Evolutionary conservation across 2,888 invertebrate species (phyloP).

Genomic region (Pemphredon lugubris): DNA sequence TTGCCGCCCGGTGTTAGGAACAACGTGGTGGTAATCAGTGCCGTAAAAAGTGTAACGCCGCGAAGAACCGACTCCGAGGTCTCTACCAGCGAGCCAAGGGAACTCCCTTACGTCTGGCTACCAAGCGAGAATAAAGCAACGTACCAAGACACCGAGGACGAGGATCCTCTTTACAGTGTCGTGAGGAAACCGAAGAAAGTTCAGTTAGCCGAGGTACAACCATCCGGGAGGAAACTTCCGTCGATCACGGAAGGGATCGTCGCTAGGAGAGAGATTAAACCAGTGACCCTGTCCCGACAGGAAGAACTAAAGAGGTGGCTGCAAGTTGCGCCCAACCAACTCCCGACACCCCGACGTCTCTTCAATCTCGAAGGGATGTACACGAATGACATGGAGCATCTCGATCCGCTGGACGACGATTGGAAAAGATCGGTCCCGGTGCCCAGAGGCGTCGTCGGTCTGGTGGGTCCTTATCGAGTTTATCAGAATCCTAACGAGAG

Average conservation of each 20-base stretch:
- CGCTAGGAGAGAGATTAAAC: conserved; percentile 19
- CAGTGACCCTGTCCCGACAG: conserved; percentile 47
- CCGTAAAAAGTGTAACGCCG: conserved; percentile 38
- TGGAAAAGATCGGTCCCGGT: conserved; percentile 53
- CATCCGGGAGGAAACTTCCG: neutral
- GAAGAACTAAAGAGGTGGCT: conserved; percentile 71
- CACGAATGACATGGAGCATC: conserved; percentile 29
- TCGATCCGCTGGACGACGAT: conserved; percentile 31
- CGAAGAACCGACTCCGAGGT: neutral
- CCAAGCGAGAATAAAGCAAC: conserved; percentile 2
- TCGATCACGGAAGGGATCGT: conserved; percentile 26
- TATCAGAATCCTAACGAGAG: conserved; percentile 70
- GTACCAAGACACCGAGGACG: conserved; percentile 57
- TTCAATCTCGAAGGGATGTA: conserved; percentile 54
- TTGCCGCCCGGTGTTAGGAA: conserved; percentile 15
- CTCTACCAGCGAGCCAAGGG: neutral
- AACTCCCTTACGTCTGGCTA: conserved; percentile 14
- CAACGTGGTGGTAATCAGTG: conserved; percentile 58
- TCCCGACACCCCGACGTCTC: conserved; percentile 34
- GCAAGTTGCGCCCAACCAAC: conserved; percentile 59
- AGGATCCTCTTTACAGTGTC: conserved; percentile 70
- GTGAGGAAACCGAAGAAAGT: conserved; percentile 68
- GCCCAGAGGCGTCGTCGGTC: conserved; percentile 74
- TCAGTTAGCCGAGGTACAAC: conserved; percentile 19
- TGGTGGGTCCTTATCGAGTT: conserved; percentile 74